Base-by-base conservation (phyloP, 2,888 invertebrate species). In the Glaucopsyche alexis region DNA sequence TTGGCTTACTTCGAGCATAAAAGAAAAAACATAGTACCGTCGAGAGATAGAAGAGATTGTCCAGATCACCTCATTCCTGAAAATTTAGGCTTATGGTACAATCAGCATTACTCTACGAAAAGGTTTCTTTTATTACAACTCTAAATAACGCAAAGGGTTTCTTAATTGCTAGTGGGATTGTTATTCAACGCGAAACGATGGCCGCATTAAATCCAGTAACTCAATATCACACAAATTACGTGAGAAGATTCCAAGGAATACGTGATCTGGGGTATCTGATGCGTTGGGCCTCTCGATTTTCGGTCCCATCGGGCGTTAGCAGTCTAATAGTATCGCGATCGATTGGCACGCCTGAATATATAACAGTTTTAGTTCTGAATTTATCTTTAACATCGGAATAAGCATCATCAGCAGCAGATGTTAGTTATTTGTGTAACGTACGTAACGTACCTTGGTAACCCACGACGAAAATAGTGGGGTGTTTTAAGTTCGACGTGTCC, bases 241-340 rank as follows among this genome's bases (percentile, higher is more conserved):
- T 80, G 79, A 74, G 79, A 79, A 79, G 77, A 81, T 81, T 78
- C 76, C 76, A 65, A 78, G 78, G 75, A 73, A 77, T 78, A 79
- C 78, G 81, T 83, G 85, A 86, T 85, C 80, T 79, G 80, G 84
- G 82, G 79, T 80, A 77, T 76, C 77, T 78, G 76, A 81, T 80
- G 78, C 80, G 80, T 79, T 80, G 77, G 75, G 80, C 81, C 80
- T 80, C 83, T 84, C 85, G 80, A 82, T 84, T 87, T 87, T 82
- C 85, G 79, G 76, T 72, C 66, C 72, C 72, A n/a, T 40, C 66
- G 67, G 72, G 42, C n/a, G 19, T 42, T 69, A 29, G 29, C 60
- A 60, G 49, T 49, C 69, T 69, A 69, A 69, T 49, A 47, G 49
- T 47, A 69, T 49, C 69, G 29, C 29, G 69, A 69, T 69, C 69